Evolutionary conservation across 2,797 vertebrate genomes (phyloP).

Genomic region (Telmatherina bonti): DNA sequence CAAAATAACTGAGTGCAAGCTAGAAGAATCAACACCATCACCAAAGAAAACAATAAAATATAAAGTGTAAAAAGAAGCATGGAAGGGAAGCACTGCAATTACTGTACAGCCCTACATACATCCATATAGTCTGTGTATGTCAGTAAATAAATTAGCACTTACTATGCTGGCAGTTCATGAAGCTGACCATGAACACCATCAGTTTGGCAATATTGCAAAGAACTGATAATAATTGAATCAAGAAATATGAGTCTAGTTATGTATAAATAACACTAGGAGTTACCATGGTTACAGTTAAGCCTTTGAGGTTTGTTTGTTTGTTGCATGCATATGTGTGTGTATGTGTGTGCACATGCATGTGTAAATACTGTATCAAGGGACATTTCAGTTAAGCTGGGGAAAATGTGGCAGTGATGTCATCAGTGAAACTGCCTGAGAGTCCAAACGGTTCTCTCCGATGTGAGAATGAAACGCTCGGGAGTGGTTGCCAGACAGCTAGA

Average conservation of each 20-base stretch:
- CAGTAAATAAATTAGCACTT: not conserved
- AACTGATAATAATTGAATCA: not conserved
- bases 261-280: not conserved
- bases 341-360: not conserved
- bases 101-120: not conserved
- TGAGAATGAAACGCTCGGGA: too few species aligned
- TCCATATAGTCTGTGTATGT: not conserved
- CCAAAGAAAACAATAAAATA: not conserved
- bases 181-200: not conserved
- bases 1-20: too few species aligned
- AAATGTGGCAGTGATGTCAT: not conserved
- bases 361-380: not conserved
- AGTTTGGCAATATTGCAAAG: not conserved
- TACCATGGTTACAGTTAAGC: not conserved
- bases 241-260: not conserved
- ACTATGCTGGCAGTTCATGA: not conserved
- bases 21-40: too few species aligned
- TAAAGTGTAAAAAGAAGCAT: not conserved
- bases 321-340: not conserved
- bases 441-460: too few species aligned
- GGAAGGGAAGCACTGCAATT: not conserved
- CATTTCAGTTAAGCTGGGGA: not conserved
- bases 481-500: too few species aligned
- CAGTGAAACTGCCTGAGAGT: not conserved
- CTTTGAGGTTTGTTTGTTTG: not conserved